Evolutionary conservation across 2,888 invertebrate genomes (phyloP).

Genomic region (Drosophila quinaria): DNA sequence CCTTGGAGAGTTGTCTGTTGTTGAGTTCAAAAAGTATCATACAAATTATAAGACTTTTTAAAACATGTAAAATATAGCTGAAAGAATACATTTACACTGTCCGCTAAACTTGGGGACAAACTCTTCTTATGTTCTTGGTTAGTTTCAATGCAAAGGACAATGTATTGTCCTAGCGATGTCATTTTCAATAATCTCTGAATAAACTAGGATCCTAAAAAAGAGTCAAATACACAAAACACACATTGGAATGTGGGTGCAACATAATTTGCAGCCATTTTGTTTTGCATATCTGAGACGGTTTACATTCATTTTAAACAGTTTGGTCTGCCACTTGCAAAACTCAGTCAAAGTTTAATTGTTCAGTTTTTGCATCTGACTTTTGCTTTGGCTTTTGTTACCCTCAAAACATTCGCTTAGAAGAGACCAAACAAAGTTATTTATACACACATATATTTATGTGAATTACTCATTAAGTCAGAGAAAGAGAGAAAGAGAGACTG

Average conservation of each 20-base stretch:
- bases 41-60: background rate
- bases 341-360: constrained; percentile 79
- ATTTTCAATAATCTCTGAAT: constrained; percentile 7
- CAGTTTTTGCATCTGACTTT: constrained; percentile 48
- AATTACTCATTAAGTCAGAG: constrained; percentile 45
- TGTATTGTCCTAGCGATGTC: background rate
- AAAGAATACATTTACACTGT: background rate
- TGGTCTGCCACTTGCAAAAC: constrained; percentile 64
- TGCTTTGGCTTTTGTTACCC: constrained; percentile 40
- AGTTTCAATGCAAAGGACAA: background rate
- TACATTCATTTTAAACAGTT: constrained; percentile 61
- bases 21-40: background rate
- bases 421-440: constrained; percentile 18
- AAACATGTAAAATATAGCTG: background rate
- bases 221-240: constrained; percentile 22
- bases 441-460: constrained; percentile 10
- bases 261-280: constrained; percentile 55
- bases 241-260: constrained; percentile 9
- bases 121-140: background rate
- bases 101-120: background rate
- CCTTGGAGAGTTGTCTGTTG: constrained; percentile 36
- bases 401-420: constrained; percentile 30
- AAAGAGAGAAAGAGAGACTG: constrained; percentile 8
- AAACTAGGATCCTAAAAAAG: constrained; percentile 13
- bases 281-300: constrained; percentile 50